These are phyloP conservation scores for Triplophysa dalaica DNA, from an alignment of 2,113 vertebrate genomes.

Conservation along the genomic window DNA sequence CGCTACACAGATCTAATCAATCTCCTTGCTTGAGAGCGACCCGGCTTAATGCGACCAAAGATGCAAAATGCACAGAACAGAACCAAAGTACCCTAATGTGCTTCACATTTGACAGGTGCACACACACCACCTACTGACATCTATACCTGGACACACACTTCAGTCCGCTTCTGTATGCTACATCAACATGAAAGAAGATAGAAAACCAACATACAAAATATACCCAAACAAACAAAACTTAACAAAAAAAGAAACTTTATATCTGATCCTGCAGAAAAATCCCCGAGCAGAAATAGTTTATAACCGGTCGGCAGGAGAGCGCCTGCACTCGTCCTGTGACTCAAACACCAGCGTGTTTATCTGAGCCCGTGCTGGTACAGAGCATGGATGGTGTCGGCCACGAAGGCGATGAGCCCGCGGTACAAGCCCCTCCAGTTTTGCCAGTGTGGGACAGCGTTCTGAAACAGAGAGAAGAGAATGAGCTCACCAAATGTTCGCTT, in stretches of 20 bases:
- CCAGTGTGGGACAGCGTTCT: slow-evolving; percentile 64
- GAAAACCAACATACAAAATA: slow-evolving; percentile 58
- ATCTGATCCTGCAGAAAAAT: slow-evolving; percentile 57
- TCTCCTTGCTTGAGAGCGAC: not conserved
- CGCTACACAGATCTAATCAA: slow-evolving; percentile 24
- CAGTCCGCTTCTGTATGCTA: slow-evolving; percentile 49
- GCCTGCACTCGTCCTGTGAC: slow-evolving; percentile 37
- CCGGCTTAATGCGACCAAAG: not conserved
- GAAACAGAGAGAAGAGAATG: slow-evolving; percentile 38
- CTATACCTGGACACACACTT: slow-evolving; percentile 33
- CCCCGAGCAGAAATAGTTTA: slow-evolving; percentile 45
- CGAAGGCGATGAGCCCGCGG: slow-evolving; percentile 66
- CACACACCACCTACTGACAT: slow-evolving; percentile 7
- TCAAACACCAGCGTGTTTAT: slow-evolving; percentile 54
- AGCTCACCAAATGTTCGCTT: not conserved
- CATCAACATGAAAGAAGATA: slow-evolving; percentile 50
- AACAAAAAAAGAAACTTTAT: slow-evolving; percentile 35
- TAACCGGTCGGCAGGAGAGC: slow-evolving; percentile 40
- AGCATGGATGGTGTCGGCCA: slow-evolving; percentile 68
- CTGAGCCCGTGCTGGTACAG: slow-evolving; percentile 64
- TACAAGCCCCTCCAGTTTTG: slow-evolving; percentile 67
- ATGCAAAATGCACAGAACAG: not conserved
- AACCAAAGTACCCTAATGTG: slow-evolving; percentile 11
- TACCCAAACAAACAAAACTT: slow-evolving; percentile 54
- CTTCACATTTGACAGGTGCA: slow-evolving; percentile 39